Percentiles rank a stretch among this genome's conserved stretches.
These are phyloP conservation scores for Drosophila repleta DNA, from an alignment of 1,140 invertebrate species.

Conservation along the genomic window DNA sequence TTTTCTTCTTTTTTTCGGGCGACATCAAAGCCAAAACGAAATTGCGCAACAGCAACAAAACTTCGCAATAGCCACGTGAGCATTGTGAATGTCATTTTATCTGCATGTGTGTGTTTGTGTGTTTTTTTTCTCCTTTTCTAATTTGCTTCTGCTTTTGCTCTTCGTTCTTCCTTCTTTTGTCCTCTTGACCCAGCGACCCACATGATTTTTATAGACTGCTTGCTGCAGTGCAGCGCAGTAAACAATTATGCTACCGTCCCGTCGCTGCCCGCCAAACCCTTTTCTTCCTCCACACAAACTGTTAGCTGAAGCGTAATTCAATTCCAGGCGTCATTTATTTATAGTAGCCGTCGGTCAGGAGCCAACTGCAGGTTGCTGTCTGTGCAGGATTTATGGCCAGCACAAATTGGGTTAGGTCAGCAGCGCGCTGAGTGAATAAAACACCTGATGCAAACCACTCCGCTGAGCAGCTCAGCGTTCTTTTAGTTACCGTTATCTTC, in stretches of 20 bases:
- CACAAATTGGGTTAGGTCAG: constrained; percentile 51
- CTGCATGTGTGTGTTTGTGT: too few relatives aligned
- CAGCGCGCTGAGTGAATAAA: constrained; percentile 7
- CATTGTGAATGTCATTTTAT: constrained; percentile 25
- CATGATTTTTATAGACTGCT: constrained; percentile 65
- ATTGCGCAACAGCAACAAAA: constrained; percentile 73
- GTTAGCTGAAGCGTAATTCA: constrained; percentile 74
- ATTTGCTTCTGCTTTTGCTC: constrained; percentile 12
- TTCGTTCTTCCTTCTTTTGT: constrained; percentile 20
- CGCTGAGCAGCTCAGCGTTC: neutral
- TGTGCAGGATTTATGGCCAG: constrained; percentile 38
- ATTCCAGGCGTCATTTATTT: constrained; percentile 78
- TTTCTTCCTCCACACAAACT: constrained; percentile 21
- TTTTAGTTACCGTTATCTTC: neutral
- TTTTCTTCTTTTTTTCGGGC: neutral
- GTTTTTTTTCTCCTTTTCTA: constrained; percentile 1
- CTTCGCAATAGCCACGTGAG: constrained; percentile 40
- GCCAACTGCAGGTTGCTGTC: constrained; percentile 8
- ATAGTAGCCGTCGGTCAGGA: constrained; percentile 57
- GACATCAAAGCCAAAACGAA: constrained; percentile 70
- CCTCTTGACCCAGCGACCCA: constrained; percentile 35
- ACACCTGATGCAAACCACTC: constrained; percentile 36
- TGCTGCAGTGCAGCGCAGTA: constrained; percentile 69
- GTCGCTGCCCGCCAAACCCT: constrained; percentile 12
- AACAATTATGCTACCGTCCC: constrained; percentile 50